phyloP scores from a whole-genome alignment of 37 sponge, comb jelly and placozoan genomes.

The Corticium candelabrum region DNA sequence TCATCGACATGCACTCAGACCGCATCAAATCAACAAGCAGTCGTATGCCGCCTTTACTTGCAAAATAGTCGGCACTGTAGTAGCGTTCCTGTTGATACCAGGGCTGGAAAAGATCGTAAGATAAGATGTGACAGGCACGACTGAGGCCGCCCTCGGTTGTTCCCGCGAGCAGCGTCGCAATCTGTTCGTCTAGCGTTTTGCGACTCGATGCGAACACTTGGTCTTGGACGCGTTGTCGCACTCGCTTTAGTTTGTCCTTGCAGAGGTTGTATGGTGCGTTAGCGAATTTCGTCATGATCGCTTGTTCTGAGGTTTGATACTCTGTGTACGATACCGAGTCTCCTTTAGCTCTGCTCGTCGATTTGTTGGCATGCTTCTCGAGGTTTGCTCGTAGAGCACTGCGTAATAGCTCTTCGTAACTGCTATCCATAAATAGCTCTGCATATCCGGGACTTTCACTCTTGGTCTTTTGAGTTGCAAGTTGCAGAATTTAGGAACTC shows the following conservation, averaged over 20 bases:
- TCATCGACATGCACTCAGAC: too few relatives aligned
- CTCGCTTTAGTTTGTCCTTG: neutral
- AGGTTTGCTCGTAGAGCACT: neutral
- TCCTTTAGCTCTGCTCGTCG: neutral
- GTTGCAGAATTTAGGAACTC: too few relatives aligned
- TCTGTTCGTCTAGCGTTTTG: neutral
- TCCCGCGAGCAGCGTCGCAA: neutral
- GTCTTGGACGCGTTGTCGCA: neutral
- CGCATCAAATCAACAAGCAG: neutral
- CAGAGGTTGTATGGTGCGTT: neutral
- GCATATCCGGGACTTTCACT: too few relatives aligned
- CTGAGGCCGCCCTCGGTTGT: neutral
- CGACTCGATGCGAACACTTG: neutral
- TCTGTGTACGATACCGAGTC: neutral
- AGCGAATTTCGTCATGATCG: neutral
- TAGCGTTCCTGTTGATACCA: conserved; percentile 5
- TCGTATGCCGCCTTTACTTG: neutral
- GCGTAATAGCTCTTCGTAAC: too few relatives aligned
- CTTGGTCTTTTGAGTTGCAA: too few relatives aligned
- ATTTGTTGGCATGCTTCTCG: neutral
- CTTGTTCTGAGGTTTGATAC: neutral
- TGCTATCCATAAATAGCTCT: too few relatives aligned
- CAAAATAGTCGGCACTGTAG: conserved; percentile 2
- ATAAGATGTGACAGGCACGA: neutral
- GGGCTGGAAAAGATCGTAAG: neutral